These are phyloP conservation scores for Chlamydotis undulata DNA, from an alignment of 2,113 vertebrate genomes.

Conservation along the genomic window DNA sequence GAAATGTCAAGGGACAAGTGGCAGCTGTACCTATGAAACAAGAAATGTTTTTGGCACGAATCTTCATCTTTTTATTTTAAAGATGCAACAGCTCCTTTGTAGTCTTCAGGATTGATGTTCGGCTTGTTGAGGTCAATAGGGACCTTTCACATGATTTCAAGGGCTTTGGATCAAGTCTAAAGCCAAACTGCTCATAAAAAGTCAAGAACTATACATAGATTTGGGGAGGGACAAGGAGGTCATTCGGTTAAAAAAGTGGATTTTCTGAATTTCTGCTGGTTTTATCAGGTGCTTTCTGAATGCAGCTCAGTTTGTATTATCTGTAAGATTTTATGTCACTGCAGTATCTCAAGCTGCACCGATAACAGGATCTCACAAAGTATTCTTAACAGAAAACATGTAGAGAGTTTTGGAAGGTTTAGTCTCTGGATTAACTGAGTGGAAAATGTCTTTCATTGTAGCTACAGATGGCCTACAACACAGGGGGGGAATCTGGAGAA, in stretches of 20 bases:
- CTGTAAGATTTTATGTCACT: constrained; percentile 56
- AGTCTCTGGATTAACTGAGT: constrained; percentile 60
- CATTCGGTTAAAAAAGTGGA: background rate
- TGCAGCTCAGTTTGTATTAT: constrained; percentile 38
- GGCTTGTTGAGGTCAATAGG: background rate
- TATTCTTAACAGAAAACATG: constrained; percentile 61
- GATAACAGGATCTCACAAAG: constrained; percentile 45
- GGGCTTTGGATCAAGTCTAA: constrained; percentile 4
- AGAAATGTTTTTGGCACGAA: background rate
- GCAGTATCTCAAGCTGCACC: constrained; percentile 63
- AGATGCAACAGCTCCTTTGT: constrained; percentile 16
- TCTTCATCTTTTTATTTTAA: background rate
- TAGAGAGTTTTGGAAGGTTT: constrained; percentile 53
- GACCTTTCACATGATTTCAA: background rate
- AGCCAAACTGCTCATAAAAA: constrained; percentile 53
- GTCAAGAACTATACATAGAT: background rate
- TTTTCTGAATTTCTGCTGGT: constrained; percentile 34
- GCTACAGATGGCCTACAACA: constrained; percentile 49
- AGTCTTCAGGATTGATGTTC: constrained; percentile 2
- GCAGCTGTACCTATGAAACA: background rate
- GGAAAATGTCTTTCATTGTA: constrained; percentile 57
- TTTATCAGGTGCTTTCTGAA: constrained; percentile 63
- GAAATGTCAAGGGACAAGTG: background rate
- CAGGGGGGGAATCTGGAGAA: constrained; percentile 13
- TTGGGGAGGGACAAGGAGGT: background rate